Percentiles rank a stretch among this genome's conserved stretches.
Evolutionary conservation across 2,113 vertebrate genomes (phyloP).

Genomic region (Raja brachyura): DNA sequence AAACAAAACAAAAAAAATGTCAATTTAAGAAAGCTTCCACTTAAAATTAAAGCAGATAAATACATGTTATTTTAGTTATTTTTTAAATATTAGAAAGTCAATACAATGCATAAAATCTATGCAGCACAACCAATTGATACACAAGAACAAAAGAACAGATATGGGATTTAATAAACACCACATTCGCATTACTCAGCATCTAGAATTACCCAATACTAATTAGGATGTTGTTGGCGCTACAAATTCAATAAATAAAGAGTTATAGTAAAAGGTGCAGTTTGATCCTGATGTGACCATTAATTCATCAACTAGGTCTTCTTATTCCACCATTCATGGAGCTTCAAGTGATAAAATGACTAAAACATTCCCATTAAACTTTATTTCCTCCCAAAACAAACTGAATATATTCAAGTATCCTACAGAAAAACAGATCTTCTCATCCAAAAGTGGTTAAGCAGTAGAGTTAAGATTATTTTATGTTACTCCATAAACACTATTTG

Average conservation of each 20-base stretch:
- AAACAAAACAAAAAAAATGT: conserved; percentile 56
- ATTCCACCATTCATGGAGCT: background rate
- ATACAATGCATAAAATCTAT: background rate
- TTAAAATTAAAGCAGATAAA: background rate
- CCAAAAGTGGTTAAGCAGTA: background rate
- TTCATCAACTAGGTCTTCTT: background rate
- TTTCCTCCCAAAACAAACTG: background rate
- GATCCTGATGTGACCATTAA: background rate
- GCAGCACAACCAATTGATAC: background rate
- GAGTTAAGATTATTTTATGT: background rate
- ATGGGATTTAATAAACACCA: background rate
- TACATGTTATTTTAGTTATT: background rate
- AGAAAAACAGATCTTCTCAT: background rate
- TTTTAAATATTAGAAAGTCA: background rate
- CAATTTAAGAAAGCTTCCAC: background rate
- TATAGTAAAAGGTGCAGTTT: background rate
- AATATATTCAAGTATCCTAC: background rate
- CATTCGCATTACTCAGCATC: too few species aligned
- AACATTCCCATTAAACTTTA: background rate
- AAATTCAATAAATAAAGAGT: background rate
- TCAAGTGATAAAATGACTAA: too few species aligned
- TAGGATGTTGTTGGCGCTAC: background rate
- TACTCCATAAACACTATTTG: background rate
- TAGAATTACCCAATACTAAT: background rate
- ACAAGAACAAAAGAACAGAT: background rate